A percentile compares a stretch with the other conserved stretches of the same genome.
phyloP scores from a whole-genome alignment of 2,113 vertebrate genomes.

The Chlamydotis undulata region DNA sequence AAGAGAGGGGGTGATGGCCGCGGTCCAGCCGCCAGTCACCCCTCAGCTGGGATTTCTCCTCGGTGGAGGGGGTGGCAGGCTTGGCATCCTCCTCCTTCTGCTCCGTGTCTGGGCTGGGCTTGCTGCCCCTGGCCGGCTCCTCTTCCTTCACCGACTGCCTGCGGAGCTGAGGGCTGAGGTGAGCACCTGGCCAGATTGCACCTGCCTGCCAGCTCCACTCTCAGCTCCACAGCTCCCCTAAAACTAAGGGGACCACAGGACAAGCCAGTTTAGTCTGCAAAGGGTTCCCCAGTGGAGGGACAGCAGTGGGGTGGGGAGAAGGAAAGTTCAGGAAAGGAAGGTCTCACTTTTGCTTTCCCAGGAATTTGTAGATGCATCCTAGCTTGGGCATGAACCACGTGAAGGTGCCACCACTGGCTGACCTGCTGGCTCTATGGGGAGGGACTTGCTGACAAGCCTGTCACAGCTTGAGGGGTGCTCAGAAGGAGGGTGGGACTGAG shows the following conservation, averaged over 20 bases:
- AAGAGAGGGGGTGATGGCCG: conserved; percentile 44
- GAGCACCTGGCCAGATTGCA: neutral
- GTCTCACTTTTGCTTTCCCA: neutral
- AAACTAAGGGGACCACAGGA: neutral
- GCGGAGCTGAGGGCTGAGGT: conserved; percentile 57
- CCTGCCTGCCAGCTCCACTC: neutral
- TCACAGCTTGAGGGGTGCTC: neutral
- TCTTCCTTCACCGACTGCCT: conserved; percentile 69
- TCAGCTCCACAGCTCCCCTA: neutral
- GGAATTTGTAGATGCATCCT: neutral
- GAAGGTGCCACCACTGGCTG: neutral
- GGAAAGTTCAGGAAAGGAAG: neutral
- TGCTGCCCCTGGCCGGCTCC: neutral
- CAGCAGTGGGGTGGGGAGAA: neutral
- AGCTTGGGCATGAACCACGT: neutral
- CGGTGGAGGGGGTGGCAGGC: neutral
- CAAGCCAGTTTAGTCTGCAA: neutral
- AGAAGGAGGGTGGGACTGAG: neutral
- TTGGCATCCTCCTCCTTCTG: conserved; percentile 16
- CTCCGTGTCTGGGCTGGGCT: neutral
- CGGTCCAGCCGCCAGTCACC: conserved; percentile 39
- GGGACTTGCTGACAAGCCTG: neutral
- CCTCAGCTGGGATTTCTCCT: conserved; percentile 36
- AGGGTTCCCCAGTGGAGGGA: neutral
- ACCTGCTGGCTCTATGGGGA: neutral